Evolutionary conservation across 2,113 vertebrate genomes (phyloP), one percentile per base, ranked within the genome.

Genomic region (Corydoras maculifer): DNA sequence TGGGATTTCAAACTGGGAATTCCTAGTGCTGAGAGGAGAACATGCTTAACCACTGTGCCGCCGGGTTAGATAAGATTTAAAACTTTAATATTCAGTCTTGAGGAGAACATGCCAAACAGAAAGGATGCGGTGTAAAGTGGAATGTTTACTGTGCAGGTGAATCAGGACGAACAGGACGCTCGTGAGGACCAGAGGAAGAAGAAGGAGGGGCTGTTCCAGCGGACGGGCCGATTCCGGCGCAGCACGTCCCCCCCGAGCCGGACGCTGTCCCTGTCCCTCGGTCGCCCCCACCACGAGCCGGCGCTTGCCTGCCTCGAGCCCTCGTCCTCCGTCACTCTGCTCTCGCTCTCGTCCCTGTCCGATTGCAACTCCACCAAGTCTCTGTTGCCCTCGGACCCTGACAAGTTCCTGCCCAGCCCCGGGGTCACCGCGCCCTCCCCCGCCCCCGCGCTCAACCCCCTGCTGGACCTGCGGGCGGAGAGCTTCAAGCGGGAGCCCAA

Each of bases 291-390:
- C 14, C 86, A 84, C 0, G 88, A 89, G 74, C 82, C 73, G 4
- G 5, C 58, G 12, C 86, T 80, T 2, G 83, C 85, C 64, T 87
- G 84, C 79, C 61, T 85, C 75, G 92, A 88, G 72, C 87, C 90
- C 0, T 87, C 91, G 14, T 87, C 88, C 58, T 92, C 93, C 0
- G 86, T 90, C 43, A 95, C 93, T 2, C 89, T 94, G 7, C 90
- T 93, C n/a, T 95, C 94, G 2, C 78, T 95, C 68, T 95, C 93
- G 60, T 94, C 93, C 2, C 84, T 93, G 74, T 95, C 93, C 0
- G 94, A 96, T 85, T 94, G 94, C 86, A 94, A 93, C 88, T 94
- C 93, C 82, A 94, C 93, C 68, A 92, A 92, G 29, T 95, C 92
- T 18, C 88, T 96, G 35, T 87, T 96, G 65, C 92, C 88, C 79